These are phyloP conservation scores for Sympetrum striolatum DNA, from an alignment of 2,888 invertebrate species.

Conservation along the genomic window DNA sequence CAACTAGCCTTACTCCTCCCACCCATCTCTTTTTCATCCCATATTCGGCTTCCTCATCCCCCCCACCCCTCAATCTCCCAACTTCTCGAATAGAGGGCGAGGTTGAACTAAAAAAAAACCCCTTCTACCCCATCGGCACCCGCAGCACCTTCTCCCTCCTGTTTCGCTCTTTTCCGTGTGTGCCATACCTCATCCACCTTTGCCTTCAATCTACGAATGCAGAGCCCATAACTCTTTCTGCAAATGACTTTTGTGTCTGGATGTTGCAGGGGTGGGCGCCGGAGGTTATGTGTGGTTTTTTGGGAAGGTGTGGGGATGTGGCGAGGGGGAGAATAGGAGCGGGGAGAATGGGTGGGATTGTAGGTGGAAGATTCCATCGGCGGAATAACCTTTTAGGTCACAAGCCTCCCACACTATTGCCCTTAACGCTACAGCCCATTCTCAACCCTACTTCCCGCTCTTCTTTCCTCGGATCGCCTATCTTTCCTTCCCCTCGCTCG, in stretches of 20 bases:
- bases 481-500: too few relatives aligned
- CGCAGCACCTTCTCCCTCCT: background rate
- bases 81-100: background rate
- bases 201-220: constrained; percentile 28
- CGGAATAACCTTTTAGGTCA: background rate
- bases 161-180: background rate
- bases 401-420: background rate
- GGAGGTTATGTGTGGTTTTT: background rate
- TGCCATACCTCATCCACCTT: background rate
- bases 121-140: constrained; percentile 23
- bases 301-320: background rate
- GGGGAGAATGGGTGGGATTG: background rate
- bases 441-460: background rate
- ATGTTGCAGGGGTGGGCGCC: background rate
- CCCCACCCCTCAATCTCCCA: background rate
- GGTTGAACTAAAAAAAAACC: constrained; percentile 19
- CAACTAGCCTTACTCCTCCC: background rate
- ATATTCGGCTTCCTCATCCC: background rate
- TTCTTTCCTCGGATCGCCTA: background rate
- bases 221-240: constrained; percentile 39
- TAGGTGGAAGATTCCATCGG: constrained; percentile 14
- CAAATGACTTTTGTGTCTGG: constrained; percentile 44
- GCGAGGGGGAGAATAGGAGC: background rate
- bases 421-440: background rate
- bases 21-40: constrained; percentile 37